Conservation (phyloP, 2,888 invertebrate genomes). For the Pasiphila rectangulata region DNA sequence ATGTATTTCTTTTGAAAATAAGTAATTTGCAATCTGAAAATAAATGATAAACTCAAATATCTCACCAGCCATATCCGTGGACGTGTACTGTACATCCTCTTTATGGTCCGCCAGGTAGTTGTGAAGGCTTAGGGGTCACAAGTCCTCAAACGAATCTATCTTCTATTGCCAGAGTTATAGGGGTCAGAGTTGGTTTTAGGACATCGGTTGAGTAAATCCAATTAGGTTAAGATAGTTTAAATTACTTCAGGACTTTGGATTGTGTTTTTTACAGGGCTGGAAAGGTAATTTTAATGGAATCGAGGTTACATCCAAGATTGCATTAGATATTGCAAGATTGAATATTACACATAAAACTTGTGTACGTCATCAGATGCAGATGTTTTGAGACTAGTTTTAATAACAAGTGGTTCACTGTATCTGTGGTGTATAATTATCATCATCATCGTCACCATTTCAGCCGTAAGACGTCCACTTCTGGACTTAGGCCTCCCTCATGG, state of each 20-base stretch:
- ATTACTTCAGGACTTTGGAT: constrained; percentile 5
- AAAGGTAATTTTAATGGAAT: too few relatives aligned
- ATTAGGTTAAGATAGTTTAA: constrained; percentile 7
- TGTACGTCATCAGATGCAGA: too few relatives aligned
- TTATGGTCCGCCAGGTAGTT: constrained; percentile 18
- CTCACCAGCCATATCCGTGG: neutral
- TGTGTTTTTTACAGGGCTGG: constrained; percentile 3
- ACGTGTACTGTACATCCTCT: constrained; percentile 14
- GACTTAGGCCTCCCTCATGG: too few relatives aligned
- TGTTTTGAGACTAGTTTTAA: too few relatives aligned
- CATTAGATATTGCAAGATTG: neutral
- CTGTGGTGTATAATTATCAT: too few relatives aligned
- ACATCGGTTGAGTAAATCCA: neutral
- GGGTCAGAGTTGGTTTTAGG: neutral
- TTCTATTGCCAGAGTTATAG: neutral
- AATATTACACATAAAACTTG: too few relatives aligned
- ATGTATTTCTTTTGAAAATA: too few relatives aligned
- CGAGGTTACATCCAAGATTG: too few relatives aligned
- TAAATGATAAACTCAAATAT: neutral
- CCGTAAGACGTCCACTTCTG: too few relatives aligned
- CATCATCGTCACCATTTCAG: too few relatives aligned
- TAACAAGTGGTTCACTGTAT: too few relatives aligned
- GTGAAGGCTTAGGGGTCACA: constrained; percentile 9
- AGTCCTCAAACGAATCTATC: neutral
- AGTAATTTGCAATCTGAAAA: too few relatives aligned